Evolutionary conservation across 2,797 vertebrate species (phyloP), one percentile per base, ranked within the genome.

Genomic region (Tragopan temminckii): DNA sequence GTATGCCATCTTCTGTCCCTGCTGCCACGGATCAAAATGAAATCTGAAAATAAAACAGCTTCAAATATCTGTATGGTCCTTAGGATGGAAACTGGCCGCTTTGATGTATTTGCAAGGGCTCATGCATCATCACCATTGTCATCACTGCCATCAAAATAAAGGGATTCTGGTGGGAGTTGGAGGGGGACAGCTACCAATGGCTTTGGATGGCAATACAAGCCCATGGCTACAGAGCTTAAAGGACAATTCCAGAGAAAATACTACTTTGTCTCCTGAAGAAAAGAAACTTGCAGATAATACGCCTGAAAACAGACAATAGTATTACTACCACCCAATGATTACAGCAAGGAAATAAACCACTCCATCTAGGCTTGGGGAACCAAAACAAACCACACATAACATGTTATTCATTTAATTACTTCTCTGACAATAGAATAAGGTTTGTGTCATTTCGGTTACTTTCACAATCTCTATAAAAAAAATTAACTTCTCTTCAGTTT

Each of bases 401-500:
- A 36, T n/a, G 38, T 40, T 58, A 46, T 20, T 64, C 3, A 27
- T 85, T 68, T 61, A 71, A 94, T 88, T 74, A 71, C 4, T n/a
- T 67, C 43, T 87, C 64, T 59, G 64, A 72, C 46, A 5, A 58
- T 46, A 55, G 21, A 61, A 50, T 78, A 94, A 87, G 14, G 59
- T 92, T 96, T 96, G 78, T 58, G 63, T 71, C 40, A 62, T 17
- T 61, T 89, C 64, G 90, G 29, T n/a, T 42, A 43, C 7, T 35
- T 85, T 35, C 81, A 50, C 38, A 43, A 21, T 23, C 48, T 12
- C 68, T 42, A 55, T 61, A 55, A 93, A 95, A 96, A 96, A 92
- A 80, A n/a, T n/a, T 38, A 94, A 62, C 46, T 90, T 78, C 11
- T 62, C 74, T 94, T 88, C 81, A 94, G 78, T 89, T 50, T 92